Conservation (phyloP, 2,113 vertebrate genomes). For the Paracanthobrama guichenoti region DNA sequence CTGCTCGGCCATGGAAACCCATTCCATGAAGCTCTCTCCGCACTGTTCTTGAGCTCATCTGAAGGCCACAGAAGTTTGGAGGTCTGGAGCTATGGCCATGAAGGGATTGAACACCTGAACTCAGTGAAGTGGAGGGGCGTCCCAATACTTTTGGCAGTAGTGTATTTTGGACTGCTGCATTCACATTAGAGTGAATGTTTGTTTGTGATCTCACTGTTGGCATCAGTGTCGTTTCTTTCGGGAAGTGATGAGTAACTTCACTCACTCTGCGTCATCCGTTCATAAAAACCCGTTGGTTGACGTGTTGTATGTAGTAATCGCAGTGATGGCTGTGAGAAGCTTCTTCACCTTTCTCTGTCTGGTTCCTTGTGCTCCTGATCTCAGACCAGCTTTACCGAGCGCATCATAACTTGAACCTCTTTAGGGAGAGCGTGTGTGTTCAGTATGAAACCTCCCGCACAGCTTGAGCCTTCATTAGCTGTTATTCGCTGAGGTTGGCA, state of each 20-base stretch:
- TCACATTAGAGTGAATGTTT: not conserved
- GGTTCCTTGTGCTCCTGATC: not conserved
- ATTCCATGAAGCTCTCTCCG: too few species aligned
- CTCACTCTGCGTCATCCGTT: constrained; percentile 66
- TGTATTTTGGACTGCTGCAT: too few species aligned
- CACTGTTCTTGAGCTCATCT: too few species aligned
- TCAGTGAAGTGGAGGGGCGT: too few species aligned
- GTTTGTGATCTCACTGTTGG: constrained; percentile 25
- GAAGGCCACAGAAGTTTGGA: too few species aligned
- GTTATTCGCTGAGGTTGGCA: constrained; percentile 25
- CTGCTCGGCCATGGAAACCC: too few species aligned
- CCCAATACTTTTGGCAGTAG: too few species aligned
- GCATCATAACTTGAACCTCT: not conserved
- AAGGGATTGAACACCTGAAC: too few species aligned
- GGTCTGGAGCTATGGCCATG: too few species aligned
- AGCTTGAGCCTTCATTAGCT: not conserved
- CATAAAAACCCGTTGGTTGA: constrained; percentile 60
- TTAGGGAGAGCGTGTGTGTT: not conserved
- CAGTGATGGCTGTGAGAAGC: too few species aligned
- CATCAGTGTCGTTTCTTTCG: constrained; percentile 54
- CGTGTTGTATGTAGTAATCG: constrained; percentile 47
- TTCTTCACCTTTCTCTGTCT: too few species aligned
- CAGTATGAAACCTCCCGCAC: constrained; percentile 23
- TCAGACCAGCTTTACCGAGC: not conserved
- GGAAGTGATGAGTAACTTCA: constrained; percentile 67